phyloP scores from a whole-genome alignment of 2,113 vertebrate species.

The Gasterosteus aculeatus region DNA sequence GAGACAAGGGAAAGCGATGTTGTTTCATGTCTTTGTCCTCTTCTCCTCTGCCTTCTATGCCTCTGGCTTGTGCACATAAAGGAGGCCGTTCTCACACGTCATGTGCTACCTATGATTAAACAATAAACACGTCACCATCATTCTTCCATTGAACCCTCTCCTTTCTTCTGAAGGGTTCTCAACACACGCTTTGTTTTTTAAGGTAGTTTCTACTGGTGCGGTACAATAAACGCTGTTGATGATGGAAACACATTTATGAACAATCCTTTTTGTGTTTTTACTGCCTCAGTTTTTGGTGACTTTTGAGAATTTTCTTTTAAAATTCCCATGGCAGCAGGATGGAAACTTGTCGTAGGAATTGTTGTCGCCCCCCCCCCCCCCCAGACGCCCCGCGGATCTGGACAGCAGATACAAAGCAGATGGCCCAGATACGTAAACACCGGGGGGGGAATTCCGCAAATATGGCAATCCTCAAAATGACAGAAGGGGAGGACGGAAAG shows the following conservation, averaged over 20 bases:
- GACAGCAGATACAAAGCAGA: slow-evolving; percentile 42
- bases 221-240: too few species aligned
- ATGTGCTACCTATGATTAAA: not conserved
- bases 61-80: slow-evolving; percentile 27
- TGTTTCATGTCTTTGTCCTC: slow-evolving; percentile 5
- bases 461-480: slow-evolving; percentile 26
- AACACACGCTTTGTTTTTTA: too few species aligned
- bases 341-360: slow-evolving; percentile 20
- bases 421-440: slow-evolving; percentile 44
- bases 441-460: not conserved
- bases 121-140: too few species aligned
- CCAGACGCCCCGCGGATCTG: not conserved
- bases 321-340: slow-evolving; percentile 32
- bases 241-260: not conserved
- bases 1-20: slow-evolving; percentile 1
- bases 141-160: too few species aligned
- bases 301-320: slow-evolving; percentile 32
- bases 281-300: slow-evolving; percentile 22
- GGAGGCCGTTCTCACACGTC: not conserved
- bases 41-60: slow-evolving; percentile 13
- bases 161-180: too few species aligned
- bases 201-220: too few species aligned
- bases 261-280: not conserved
- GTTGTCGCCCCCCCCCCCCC: not conserved
- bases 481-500: not conserved